These are phyloP conservation scores for Cephalopholis sonnerati DNA, from an alignment of 2,113 vertebrate species.

Conservation along the genomic window DNA sequence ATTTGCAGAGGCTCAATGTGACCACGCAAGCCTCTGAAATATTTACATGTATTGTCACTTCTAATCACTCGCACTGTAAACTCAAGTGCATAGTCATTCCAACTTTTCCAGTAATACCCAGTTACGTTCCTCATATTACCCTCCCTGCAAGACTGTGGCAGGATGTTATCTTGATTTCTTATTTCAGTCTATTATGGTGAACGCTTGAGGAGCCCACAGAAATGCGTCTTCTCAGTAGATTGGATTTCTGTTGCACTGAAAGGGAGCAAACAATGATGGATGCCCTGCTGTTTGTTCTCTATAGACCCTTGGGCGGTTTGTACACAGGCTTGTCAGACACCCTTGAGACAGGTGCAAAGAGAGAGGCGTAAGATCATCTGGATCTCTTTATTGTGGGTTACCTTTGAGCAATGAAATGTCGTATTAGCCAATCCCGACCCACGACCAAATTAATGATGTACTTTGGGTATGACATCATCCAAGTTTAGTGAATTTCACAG, in stretches of 20 bases:
- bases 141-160: background rate
- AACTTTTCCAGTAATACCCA: background rate
- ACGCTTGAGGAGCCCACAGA: conserved; percentile 39
- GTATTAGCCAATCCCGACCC: background rate
- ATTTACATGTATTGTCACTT: conserved; percentile 44
- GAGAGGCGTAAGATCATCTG: conserved; percentile 19
- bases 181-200: background rate
- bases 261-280: conserved; percentile 78
- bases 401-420: conserved; percentile 11
- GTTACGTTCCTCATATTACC: conserved; percentile 10
- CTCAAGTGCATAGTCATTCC: conserved; percentile 6
- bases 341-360: conserved; percentile 23
- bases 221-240: conserved; percentile 59
- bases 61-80: conserved; percentile 18
- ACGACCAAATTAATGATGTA: background rate
- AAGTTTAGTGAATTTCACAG: background rate
- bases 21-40: conserved; percentile 36
- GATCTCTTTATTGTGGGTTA: conserved; percentile 2
- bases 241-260: conserved; percentile 68
- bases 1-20: conserved; percentile 24
- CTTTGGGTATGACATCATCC: background rate
- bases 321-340: conserved; percentile 31
- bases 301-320: conserved; percentile 4
- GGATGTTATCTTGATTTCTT: background rate
- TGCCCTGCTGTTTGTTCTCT: conserved; percentile 57